These are phyloP conservation scores for Holcopasites calliopsidis DNA, from an alignment of 1,140 invertebrate species.

Conservation along the genomic window DNA sequence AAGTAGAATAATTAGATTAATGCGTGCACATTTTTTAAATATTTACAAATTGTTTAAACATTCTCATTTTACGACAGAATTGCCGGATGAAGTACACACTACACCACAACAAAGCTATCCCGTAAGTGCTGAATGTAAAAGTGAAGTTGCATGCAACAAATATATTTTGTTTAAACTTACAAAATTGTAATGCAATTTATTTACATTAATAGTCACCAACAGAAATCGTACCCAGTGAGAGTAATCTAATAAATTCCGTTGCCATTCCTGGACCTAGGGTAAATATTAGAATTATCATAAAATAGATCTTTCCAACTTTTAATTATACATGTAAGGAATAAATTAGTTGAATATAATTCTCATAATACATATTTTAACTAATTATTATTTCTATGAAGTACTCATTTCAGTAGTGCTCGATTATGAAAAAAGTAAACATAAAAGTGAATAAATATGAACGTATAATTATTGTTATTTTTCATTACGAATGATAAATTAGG, in stretches of 20 bases:
- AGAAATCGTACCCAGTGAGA: slow-evolving; percentile 63
- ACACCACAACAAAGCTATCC: slow-evolving; percentile 18
- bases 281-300: slow-evolving; percentile 9
- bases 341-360: too few relatives aligned
- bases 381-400: too few relatives aligned
- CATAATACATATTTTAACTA: neutral
- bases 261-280: slow-evolving; percentile 59
- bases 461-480: neutral
- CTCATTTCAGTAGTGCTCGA: too few relatives aligned
- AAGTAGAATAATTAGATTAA: neutral
- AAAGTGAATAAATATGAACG: too few relatives aligned
- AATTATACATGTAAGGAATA: neutral
- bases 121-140: slow-evolving; percentile 23
- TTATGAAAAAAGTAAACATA: too few relatives aligned
- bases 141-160: neutral
- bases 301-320: neutral
- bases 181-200: neutral
- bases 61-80: too few relatives aligned
- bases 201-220: slow-evolving; percentile 40
- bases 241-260: slow-evolving; percentile 58
- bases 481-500: slow-evolving; percentile 57
- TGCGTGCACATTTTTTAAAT: neutral
- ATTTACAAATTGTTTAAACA: too few relatives aligned
- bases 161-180: too few relatives aligned
- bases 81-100: neutral